Base-by-base conservation (phyloP, 2,113 vertebrate genomes). In the Engystomops pustulosus region DNA sequence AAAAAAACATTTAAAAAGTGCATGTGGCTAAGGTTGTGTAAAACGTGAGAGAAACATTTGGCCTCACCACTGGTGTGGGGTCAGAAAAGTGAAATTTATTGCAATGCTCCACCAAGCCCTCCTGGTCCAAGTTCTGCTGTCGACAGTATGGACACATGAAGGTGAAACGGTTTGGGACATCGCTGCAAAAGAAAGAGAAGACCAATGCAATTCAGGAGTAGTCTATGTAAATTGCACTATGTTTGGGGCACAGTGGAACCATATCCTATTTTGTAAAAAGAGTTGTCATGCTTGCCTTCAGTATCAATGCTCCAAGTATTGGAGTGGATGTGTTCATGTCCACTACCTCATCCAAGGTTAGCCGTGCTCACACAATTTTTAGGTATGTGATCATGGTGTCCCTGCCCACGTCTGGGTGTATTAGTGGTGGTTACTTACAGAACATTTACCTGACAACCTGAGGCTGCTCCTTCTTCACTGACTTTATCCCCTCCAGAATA, bases 91-190 rank as follows among this genome's bases (percentile, higher is more conserved):
- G 98, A 79, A 91, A 90, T 15, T 95, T 86, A 86, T 93, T 98
- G 93, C 98, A 99, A 88, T 99, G 98, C 51, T 99, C 97, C 68
- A 98, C 95, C 83, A 99, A 93, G 25, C 98, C 95, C 30, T 98
- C 97, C 87, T 99, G 98, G 67, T 98, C 98, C 23, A 99, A 94
- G 93, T 99, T 99, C 90, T 93, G 96, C 91, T 95, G 95, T 45
- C 88, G 93, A 89, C 98, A 99, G 87, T 97, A 99, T 0, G 98
- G 98, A 84, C 98, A 99, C 75, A 95, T 93, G 88, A 99, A 99
- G 10, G 98, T 99, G 76, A 95, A 97, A 9, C 98, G 96, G 85
- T 99, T 99, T 82, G 98, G 97, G 88, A 98, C 90, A 44, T 91
- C 93, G 90, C 97, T 99, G 88, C 12, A 32, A 17, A 0, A 30